phyloP scores from a whole-genome alignment of 35 echinoderm and acorn worm species.

The Diadema setosum region DNA sequence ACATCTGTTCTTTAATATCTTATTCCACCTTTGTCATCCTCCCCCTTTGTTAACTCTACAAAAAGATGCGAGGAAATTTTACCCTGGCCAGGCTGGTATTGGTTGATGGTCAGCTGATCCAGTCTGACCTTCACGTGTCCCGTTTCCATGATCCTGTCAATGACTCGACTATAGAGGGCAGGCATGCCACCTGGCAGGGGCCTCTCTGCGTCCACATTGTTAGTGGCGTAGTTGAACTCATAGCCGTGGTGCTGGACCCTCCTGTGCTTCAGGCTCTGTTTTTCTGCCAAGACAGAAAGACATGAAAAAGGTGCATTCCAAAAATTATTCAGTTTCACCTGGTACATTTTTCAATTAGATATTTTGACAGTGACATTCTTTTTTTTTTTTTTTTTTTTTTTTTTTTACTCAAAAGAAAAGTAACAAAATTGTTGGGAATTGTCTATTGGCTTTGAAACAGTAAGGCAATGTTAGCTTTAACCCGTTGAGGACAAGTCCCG shows the following conservation, averaged over 20 bases:
- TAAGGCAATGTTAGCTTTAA: too few species aligned
- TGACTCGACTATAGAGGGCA: conserved; percentile 27
- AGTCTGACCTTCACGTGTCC: conserved; percentile 68
- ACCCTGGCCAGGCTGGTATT: conserved; percentile 99
- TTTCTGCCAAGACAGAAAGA: background rate
- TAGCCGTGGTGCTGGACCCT: conserved; percentile 92
- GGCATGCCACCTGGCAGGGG: conserved; percentile 73
- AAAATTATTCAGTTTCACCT: too few species aligned
- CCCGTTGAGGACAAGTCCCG: too few species aligned
- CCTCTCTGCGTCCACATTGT: conserved; percentile 68
- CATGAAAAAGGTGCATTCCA: too few species aligned
- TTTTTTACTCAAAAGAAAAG: too few species aligned
- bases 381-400: background rate
- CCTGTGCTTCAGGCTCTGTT: conserved; percentile 79
- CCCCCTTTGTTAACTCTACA: too few species aligned
- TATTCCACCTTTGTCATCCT: too few species aligned
- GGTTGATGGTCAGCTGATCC: conserved; percentile 95
- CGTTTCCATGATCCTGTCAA: conserved; percentile 73
- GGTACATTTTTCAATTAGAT: too few species aligned
- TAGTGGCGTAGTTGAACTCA: conserved; percentile 88
- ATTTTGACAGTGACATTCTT: background rate
- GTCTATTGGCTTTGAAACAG: too few species aligned
- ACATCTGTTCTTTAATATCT: too few species aligned
- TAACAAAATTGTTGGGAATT: too few species aligned
- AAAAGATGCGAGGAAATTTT: too few species aligned